These are phyloP conservation scores for Neodiprion fabricii DNA, from an alignment of 1,140 invertebrate genomes.

Conservation along the genomic window DNA sequence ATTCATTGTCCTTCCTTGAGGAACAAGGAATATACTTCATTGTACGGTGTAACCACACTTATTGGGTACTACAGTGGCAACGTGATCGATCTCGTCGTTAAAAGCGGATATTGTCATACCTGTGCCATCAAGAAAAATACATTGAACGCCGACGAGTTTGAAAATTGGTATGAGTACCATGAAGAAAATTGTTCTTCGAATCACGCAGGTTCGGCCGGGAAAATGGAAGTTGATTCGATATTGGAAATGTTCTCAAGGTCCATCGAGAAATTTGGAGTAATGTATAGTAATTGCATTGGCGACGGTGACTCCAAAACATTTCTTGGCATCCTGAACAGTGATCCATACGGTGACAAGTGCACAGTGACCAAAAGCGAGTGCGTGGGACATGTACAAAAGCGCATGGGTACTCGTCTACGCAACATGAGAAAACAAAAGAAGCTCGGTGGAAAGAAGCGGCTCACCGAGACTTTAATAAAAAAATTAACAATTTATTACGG, in stretches of 20 bases:
- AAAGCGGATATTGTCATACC: conserved; percentile 11
- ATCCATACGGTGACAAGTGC: background rate
- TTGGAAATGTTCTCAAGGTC: conserved; percentile 20
- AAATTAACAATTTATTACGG: conserved; percentile 1
- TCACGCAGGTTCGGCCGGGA: conserved; percentile 24
- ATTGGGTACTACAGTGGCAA: no score
- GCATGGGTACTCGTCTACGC: background rate
- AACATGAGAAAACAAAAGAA: background rate
- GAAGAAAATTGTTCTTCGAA: conserved; percentile 22
- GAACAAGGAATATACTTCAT: no score
- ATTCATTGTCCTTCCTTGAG: no score
- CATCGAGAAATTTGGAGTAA: no score
- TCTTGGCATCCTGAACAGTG: background rate
- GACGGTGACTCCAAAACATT: background rate
- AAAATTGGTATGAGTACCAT: conserved; percentile 15
- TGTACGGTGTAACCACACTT: no score
- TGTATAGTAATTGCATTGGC: no score
- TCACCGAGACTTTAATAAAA: conserved; percentile 17
- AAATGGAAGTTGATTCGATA: conserved; percentile 24
- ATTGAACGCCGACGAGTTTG: background rate
- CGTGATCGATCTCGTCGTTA: background rate
- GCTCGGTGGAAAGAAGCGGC: background rate
- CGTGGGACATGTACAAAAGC: background rate
- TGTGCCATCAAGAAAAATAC: background rate
- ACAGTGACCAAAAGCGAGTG: conserved; percentile 12